phyloP scores from a whole-genome alignment of 2,113 vertebrate genomes.

The Dendrocopos noguchii region DNA sequence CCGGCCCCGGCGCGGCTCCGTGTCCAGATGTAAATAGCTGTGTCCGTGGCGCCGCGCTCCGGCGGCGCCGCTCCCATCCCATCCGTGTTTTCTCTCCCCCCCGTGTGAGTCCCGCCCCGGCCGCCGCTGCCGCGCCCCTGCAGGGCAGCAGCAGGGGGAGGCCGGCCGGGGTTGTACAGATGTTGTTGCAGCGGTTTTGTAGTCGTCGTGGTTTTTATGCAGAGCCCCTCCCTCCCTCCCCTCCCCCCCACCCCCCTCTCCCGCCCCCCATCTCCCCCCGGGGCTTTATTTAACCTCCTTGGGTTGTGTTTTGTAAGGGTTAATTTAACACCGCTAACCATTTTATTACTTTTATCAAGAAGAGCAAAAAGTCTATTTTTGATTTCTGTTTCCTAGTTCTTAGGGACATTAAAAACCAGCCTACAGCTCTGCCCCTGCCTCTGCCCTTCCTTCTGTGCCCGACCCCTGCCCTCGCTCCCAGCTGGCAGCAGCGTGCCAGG shows the following conservation, averaged over 20 bases:
- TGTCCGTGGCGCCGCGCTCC: neutral
- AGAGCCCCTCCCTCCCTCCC: neutral
- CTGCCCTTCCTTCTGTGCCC: neutral
- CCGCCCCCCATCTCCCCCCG: no score
- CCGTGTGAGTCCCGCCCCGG: neutral
- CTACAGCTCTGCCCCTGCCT: neutral
- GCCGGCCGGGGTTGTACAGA: constrained; percentile 20
- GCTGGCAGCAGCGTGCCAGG: neutral
- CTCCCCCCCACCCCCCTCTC: neutral
- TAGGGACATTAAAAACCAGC: constrained; percentile 52
- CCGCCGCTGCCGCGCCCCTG: neutral
- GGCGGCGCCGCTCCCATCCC: neutral
- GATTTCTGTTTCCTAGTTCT: constrained; percentile 70
- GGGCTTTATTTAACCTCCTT: constrained; percentile 56
- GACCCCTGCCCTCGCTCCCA: neutral
- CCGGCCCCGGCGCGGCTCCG: neutral
- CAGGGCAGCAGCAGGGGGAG: neutral
- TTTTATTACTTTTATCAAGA: constrained; percentile 75
- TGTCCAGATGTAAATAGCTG: constrained; percentile 58
- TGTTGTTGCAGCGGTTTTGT: constrained; percentile 57
- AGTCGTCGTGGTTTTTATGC: constrained; percentile 20
- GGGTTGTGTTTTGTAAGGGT: constrained; percentile 67
- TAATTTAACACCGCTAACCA: constrained; percentile 75
- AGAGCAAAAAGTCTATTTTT: constrained; percentile 76
- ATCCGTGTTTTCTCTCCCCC: constrained; percentile 20